phyloP scores from a whole-genome alignment of 2,888 invertebrate genomes.

The Sepiola atlantica region DNA sequence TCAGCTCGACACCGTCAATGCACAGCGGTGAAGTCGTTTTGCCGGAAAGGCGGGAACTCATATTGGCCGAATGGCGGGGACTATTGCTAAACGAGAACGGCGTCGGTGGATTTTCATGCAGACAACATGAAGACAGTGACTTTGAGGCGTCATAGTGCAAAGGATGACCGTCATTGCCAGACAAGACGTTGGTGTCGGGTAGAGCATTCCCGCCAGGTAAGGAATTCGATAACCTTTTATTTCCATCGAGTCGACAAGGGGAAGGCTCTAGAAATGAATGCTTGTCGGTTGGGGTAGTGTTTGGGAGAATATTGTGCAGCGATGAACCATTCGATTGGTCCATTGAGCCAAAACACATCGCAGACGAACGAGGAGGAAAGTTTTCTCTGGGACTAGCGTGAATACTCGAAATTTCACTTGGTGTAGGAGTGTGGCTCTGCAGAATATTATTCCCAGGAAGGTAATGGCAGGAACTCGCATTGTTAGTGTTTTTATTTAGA shows the following conservation, averaged over 20 bases:
- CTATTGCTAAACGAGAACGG: conserved; percentile 70
- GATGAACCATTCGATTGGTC: conserved; percentile 57
- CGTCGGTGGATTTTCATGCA: conserved; percentile 64
- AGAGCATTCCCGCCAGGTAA: conserved; percentile 56
- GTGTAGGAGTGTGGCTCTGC: conserved; percentile 68
- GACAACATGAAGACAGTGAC: conserved; percentile 68
- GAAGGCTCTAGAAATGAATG: conserved; percentile 67
- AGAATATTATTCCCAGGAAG: conserved; percentile 61
- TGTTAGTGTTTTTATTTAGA: not conserved
- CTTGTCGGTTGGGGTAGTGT: conserved; percentile 56
- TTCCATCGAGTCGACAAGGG: conserved; percentile 64
- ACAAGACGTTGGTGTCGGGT: conserved; percentile 52
- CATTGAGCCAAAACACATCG: conserved; percentile 50
- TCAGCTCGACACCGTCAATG: conserved; percentile 73
- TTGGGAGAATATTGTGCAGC: conserved; percentile 56
- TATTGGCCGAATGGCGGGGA: conserved; percentile 70
- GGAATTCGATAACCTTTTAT: conserved; percentile 50
- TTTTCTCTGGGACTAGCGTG: conserved; percentile 57
- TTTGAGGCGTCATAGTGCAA: conserved; percentile 54
- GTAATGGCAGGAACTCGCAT: conserved; percentile 53
- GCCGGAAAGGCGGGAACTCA: conserved; percentile 61
- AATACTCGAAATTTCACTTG: conserved; percentile 69
- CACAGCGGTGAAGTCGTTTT: conserved; percentile 72
- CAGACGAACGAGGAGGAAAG: conserved; percentile 59
- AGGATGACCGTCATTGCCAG: conserved; percentile 58